Base-by-base conservation (phyloP, 2,888 invertebrate species). In the Tridacna gigas region DNA sequence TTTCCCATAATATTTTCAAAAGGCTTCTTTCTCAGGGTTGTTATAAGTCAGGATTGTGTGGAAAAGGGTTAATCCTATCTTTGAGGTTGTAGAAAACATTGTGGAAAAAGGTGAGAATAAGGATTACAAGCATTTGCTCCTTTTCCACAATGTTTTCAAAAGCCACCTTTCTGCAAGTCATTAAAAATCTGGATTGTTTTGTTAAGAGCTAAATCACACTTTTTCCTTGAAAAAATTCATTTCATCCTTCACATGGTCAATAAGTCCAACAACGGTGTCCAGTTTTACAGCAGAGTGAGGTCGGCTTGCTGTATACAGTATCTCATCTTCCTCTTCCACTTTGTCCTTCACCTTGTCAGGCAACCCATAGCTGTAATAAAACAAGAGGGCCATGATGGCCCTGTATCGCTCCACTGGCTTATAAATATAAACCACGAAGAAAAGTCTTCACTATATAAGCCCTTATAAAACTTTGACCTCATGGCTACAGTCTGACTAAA, bases 191-290 rank as follows among this genome's bases (percentile, higher is more conserved):
- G 15, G 18, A 20, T 5, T 5, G 20, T 9, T 15, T 1, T 3
- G 56, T 15, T 5, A 56, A 56, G 11, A 20, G 56, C 20, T 3
- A 56, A 5, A 20, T 3, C 56, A 56, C 86, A 94, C 94, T 91
- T 91, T 93, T 85, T 94, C 93, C 79, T 91, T 93, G 84, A 89
- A 91, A 65, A 81, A 86, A 65, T 87, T 84, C 93, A 94, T 93
- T 71, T 91, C 92, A 63, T 91, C 92, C 22, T 91, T 91, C 26
- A 94, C 93, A 60, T 89, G 80, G 82, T 93, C 93, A 66, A 94
- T 93, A 86, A 93, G 84, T 73, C 82, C 89, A 45, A 93, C 91
- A 22, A 94, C 90, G 1, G 91, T 84, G 67, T 93, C 90, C 63
- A 94, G 85, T 73, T 89, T 92, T 7, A 94, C 87, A 5, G 88